These are phyloP conservation scores for Prionace glauca DNA, from an alignment of 2,797 vertebrate genomes.

Conservation along the genomic window DNA sequence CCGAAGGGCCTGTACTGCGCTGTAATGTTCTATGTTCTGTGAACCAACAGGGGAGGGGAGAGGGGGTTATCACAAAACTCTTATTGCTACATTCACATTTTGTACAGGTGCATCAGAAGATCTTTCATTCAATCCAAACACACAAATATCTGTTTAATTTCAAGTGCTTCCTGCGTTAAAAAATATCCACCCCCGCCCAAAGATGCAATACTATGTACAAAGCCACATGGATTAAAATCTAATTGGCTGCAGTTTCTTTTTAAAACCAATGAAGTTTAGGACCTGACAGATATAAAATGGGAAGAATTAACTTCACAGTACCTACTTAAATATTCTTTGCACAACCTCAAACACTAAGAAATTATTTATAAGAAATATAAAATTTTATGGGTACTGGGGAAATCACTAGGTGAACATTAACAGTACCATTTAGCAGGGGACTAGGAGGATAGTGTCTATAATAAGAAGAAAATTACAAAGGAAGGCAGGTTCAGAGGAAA, in stretches of 20 bases:
- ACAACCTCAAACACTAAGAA: background rate
- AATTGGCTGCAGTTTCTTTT: background rate
- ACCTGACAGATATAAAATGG: background rate
- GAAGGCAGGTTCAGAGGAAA: background rate
- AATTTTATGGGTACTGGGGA: background rate
- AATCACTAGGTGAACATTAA: background rate
- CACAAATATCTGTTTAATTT: background rate
- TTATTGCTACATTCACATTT: background rate
- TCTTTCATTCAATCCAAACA: background rate
- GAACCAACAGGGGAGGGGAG: background rate
- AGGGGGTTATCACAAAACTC: background rate
- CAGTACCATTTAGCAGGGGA: background rate
- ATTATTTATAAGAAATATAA: background rate
- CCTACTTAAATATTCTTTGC: background rate
- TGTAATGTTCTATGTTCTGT: too few relatives aligned
- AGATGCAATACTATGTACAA: too few relatives aligned
- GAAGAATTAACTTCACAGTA: background rate
- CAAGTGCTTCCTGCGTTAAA: background rate
- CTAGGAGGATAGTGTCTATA: background rate
- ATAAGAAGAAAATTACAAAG: background rate
- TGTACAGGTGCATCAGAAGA: background rate
- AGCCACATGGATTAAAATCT: background rate
- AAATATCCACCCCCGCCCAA: background rate
- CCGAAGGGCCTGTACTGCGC: too few relatives aligned
- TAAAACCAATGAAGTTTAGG: background rate